Percentiles rank a stretch among this genome's conserved stretches.
Evolutionary conservation across 1,140 invertebrate species (phyloP).

Genomic region (Tenebrio molitor): DNA sequence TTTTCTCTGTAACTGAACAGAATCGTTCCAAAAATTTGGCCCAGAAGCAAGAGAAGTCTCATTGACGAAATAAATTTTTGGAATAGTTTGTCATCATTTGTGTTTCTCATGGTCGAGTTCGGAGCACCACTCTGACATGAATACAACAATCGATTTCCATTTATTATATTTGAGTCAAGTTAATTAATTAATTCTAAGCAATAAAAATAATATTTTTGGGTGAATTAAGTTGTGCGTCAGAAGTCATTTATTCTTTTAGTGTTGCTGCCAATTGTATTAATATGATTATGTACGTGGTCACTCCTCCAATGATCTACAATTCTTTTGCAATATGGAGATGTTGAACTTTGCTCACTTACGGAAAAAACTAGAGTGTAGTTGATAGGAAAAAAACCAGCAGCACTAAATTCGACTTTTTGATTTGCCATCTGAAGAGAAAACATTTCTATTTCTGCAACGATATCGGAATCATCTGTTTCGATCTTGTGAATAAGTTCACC

Average conservation of each 20-base stretch:
- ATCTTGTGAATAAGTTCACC: slow-evolving; percentile 52
- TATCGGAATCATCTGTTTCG: slow-evolving; percentile 41
- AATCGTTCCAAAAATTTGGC: not conserved
- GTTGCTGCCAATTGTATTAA: not conserved
- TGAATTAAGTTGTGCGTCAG: too few relatives aligned
- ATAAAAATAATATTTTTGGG: too few relatives aligned
- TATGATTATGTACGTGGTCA: slow-evolving; percentile 57
- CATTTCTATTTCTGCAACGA: slow-evolving; percentile 51
- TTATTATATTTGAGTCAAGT: too few relatives aligned
- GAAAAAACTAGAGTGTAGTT: slow-evolving; percentile 52
- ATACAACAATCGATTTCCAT: too few relatives aligned
- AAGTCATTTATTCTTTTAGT: too few relatives aligned
- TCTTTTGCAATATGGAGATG: not conserved
- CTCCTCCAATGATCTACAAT: slow-evolving; percentile 56
- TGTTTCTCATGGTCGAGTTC: too few relatives aligned
- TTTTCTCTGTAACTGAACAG: not conserved
- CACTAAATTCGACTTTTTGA: slow-evolving; percentile 51
- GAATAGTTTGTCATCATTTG: too few relatives aligned
- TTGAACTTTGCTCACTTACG: slow-evolving; percentile 34
- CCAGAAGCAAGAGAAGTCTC: not conserved
- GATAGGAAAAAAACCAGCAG: slow-evolving; percentile 51
- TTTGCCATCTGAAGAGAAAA: slow-evolving; percentile 54
- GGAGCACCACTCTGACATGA: too few relatives aligned
- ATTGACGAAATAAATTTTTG: not conserved
- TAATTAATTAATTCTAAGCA: too few relatives aligned